Conservation (phyloP, 2,113 vertebrate genomes). For the human (Homo sapiens) region GRCh38 chr3:59891001-59891500, state of each 20-base stretch:
- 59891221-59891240: not conserved
- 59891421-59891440: not conserved
- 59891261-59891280: not conserved
- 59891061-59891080: not conserved
- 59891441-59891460: not conserved
- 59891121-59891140: not conserved
- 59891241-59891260: not conserved
- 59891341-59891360: not conserved
- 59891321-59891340: not conserved
- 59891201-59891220: not conserved
- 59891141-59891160: not conserved
- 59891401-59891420: not conserved
- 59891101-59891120: not conserved
- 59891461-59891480: not conserved
- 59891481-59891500: not conserved
- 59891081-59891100: not conserved
- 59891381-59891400: not conserved
- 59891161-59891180: not conserved
- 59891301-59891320: fast-evolving
- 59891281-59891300: not conserved
- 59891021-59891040: not conserved
- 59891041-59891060: not conserved
- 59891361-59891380: not conserved
- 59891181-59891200: not conserved
- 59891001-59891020: not conserved